phyloP scores from a whole-genome alignment of 2,797 vertebrate species.

The Pangasius sanitwongsei region DNA sequence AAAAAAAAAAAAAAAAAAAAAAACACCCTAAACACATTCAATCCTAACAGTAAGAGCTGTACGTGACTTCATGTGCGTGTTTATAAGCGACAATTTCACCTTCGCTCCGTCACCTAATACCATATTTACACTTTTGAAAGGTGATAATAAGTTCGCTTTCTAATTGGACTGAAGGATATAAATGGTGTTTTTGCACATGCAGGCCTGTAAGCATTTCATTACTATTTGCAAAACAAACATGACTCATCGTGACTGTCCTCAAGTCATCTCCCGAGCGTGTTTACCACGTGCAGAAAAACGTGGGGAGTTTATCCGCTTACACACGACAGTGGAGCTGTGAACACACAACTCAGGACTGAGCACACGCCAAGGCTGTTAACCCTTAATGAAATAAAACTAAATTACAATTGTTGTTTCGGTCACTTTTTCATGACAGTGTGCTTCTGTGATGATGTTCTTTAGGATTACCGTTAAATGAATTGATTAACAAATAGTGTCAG shows the following conservation, averaged over 20 bases:
- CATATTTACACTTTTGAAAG: background rate
- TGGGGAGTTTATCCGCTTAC: background rate
- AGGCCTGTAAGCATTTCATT: background rate
- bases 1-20: background rate
- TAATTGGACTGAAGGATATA: background rate
- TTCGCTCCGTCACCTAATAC: background rate
- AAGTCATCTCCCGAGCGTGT: background rate
- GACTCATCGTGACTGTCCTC: background rate
- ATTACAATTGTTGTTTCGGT: background rate
- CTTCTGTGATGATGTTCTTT: no score
- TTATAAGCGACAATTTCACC: background rate
- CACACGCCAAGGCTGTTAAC: background rate
- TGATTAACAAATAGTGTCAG: no score
- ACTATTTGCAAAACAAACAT: constrained; percentile 5
- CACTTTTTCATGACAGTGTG: background rate
- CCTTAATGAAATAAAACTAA: background rate
- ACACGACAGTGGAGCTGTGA: background rate
- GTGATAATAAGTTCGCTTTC: background rate
- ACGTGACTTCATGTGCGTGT: background rate
- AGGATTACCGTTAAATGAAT: no score
- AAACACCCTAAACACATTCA: background rate
- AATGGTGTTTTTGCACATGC: background rate
- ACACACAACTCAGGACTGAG: background rate
- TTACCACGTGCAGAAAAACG: background rate
- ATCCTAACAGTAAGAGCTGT: background rate